phyloP scores from a whole-genome alignment of 2,888 invertebrate genomes.

The Ganaspis brasiliensis region DNA sequence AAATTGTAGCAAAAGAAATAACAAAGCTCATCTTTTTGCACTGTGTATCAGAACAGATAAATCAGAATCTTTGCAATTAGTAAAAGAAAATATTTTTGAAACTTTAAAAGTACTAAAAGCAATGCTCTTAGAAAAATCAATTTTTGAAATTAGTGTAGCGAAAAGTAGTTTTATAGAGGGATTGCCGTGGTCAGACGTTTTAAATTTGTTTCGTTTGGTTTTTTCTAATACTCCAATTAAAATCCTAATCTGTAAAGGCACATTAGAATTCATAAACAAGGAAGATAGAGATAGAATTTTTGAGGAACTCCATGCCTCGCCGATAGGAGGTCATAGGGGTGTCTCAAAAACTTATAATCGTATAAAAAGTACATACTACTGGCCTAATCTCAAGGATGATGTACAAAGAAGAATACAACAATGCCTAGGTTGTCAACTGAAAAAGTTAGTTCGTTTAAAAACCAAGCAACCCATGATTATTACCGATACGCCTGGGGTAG shows the following conservation, averaged over 20 bases:
- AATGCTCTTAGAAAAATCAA: background rate
- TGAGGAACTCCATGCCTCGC: slow-evolving; percentile 47
- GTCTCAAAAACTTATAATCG: slow-evolving; percentile 47
- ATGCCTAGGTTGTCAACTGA: slow-evolving; percentile 54
- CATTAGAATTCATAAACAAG: background rate
- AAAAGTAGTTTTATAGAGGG: background rate
- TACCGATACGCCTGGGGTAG: slow-evolving; percentile 48
- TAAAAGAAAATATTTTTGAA: no score
- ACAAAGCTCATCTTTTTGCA: no score
- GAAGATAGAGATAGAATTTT: slow-evolving; percentile 36
- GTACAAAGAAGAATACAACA: slow-evolving; percentile 46
- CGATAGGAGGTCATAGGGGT: slow-evolving; percentile 49
- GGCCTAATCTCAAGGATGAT: slow-evolving; percentile 54
- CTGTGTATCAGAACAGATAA: no score
- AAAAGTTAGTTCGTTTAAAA: slow-evolving; percentile 53
- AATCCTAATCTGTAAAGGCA: background rate
- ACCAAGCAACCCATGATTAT: slow-evolving; percentile 55
- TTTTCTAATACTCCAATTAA: background rate
- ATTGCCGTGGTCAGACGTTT: slow-evolving; percentile 4
- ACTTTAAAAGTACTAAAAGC: no score
- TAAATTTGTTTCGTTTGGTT: no score
- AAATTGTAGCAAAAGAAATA: no score
- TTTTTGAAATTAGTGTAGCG: background rate
- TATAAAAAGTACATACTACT: slow-evolving; percentile 49
- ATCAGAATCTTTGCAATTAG: no score